Percentiles rank a stretch among this genome's conserved stretches.
Evolutionary conservation across 2,888 invertebrate species (phyloP).

Genomic region (Trachelus troglodyta): DNA sequence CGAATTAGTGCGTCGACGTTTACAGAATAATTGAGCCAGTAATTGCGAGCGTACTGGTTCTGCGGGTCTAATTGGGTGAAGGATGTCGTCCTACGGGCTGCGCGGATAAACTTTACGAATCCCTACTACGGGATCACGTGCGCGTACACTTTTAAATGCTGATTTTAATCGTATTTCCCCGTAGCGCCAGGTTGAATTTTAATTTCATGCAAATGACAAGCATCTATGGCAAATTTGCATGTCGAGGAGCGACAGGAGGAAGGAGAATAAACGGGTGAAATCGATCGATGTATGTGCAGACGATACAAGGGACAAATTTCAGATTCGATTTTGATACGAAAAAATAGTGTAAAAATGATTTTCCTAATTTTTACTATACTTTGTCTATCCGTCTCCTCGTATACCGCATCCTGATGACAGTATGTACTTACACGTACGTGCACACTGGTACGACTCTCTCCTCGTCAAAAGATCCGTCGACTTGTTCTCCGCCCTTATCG

Average conservation of each 20-base stretch:
- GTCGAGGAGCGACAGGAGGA: slow-evolving; percentile 16
- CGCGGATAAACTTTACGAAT: not conserved
- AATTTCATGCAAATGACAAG: slow-evolving; percentile 32
- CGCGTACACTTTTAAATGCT: slow-evolving; percentile 1
- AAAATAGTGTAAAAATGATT: not conserved
- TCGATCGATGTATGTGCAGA: not conserved
- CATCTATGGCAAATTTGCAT: slow-evolving; percentile 19
- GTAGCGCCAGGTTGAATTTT: slow-evolving; percentile 26
- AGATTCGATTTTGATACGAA: not conserved
- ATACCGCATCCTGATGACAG: not conserved
- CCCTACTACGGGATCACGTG: not conserved
- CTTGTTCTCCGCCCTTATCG: not conserved
- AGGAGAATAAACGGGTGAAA: slow-evolving; percentile 1
- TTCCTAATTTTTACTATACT: not conserved
- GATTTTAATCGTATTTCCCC: slow-evolving; percentile 37
- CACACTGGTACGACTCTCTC: no score
- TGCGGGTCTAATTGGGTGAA: not conserved
- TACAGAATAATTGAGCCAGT: not conserved
- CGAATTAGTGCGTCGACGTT: not conserved
- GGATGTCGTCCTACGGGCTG: not conserved
- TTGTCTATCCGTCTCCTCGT: not conserved
- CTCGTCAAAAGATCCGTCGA: not conserved
- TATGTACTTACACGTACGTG: not conserved
- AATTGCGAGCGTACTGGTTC: not conserved
- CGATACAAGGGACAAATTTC: slow-evolving; percentile 10